A percentile compares a stretch with the other conserved stretches of the same genome.
Evolutionary conservation across 2,888 invertebrate species (phyloP).

Genomic region (Cheilosia vernalis): DNA sequence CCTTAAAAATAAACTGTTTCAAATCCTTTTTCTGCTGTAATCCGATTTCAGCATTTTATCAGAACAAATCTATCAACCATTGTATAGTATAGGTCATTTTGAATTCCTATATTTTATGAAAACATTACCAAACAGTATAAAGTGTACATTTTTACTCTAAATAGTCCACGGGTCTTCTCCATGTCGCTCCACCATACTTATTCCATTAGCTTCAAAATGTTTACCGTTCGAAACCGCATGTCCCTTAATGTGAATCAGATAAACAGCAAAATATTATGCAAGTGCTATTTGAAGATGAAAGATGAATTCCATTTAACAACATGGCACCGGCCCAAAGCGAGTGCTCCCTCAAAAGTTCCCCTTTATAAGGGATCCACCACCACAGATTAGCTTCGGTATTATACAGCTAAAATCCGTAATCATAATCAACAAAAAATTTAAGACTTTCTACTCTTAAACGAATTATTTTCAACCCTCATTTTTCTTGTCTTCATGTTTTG

Average conservation of each 20-base stretch:
- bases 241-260: not conserved
- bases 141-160: too few relatives aligned
- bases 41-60: too few relatives aligned
- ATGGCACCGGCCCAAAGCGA: conserved; percentile 31
- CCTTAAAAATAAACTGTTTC: too few relatives aligned
- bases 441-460: not conserved
- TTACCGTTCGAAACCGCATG: not conserved
- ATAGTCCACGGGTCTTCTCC: not conserved
- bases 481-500: not conserved
- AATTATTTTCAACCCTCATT: not conserved
- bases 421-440: not conserved
- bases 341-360: conserved; percentile 12
- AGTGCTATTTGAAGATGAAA: not conserved
- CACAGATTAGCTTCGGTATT: not conserved
- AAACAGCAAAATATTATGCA: not conserved
- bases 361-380: conserved; percentile 4
- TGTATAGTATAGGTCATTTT: too few relatives aligned
- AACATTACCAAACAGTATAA: too few relatives aligned
- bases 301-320: conserved; percentile 39
- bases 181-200: not conserved
- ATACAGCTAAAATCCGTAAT: not conserved
- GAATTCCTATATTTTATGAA: too few relatives aligned
- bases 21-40: too few relatives aligned
- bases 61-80: too few relatives aligned
- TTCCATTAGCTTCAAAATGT: not conserved